Evolutionary conservation across 2,888 invertebrate genomes (phyloP).

Genomic region (Aleiodes alternator): DNA sequence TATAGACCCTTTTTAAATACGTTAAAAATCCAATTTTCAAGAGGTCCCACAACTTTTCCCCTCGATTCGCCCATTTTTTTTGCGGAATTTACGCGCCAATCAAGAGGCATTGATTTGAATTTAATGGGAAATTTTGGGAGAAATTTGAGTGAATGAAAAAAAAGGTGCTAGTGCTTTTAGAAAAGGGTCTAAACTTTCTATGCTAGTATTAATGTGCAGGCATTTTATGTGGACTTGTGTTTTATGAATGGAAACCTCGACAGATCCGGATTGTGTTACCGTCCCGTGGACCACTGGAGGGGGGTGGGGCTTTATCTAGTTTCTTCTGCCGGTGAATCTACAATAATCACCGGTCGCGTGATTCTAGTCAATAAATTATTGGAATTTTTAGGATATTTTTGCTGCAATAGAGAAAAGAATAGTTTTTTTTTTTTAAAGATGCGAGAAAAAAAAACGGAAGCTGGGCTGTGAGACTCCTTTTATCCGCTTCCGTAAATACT

Average conservation of each 20-base stretch:
- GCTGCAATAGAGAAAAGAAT: neutral
- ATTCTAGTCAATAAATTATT: conserved; percentile 16
- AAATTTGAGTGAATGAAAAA: too few relatives aligned
- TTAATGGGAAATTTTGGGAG: too few relatives aligned
- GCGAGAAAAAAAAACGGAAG: too few relatives aligned
- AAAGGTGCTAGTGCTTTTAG: too few relatives aligned
- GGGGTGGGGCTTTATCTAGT: conserved; percentile 41
- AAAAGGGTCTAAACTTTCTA: conserved; percentile 1
- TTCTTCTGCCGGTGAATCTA: conserved; percentile 43
- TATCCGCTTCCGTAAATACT: conserved; percentile 3
- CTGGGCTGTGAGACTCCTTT: neutral
- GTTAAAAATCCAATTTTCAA: too few relatives aligned
- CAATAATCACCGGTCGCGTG: neutral
- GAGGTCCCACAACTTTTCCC: too few relatives aligned
- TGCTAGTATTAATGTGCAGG: conserved; percentile 14
- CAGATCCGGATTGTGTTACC: conserved; percentile 54
- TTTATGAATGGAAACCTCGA: conserved; percentile 62
- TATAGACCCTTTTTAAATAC: too few relatives aligned
- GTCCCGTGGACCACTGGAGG: conserved; percentile 20
- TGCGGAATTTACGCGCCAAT: too few relatives aligned
- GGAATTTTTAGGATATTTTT: neutral
- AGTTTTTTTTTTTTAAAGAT: too few relatives aligned
- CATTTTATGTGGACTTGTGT: conserved; percentile 50
- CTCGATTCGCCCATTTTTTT: too few relatives aligned
- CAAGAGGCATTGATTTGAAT: too few relatives aligned